A percentile compares a stretch with the other conserved stretches of the same genome.
phyloP scores from a whole-genome alignment of 2,113 vertebrate species.

The Xyrauchen texanus region DNA sequence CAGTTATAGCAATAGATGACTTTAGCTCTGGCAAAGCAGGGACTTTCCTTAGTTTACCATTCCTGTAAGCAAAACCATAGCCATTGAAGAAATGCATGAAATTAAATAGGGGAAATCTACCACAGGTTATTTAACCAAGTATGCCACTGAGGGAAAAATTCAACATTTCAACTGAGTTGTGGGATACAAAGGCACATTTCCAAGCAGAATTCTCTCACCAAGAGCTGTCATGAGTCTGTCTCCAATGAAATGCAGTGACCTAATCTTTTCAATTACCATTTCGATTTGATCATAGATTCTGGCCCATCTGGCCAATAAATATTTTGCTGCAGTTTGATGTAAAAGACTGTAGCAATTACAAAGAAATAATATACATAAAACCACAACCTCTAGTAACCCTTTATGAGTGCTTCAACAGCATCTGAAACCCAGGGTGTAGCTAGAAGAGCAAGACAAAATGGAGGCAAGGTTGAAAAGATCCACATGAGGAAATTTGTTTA shows the following conservation, averaged over 20 bases:
- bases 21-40: neutral
- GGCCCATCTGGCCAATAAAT: no score
- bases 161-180: no score
- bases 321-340: no score
- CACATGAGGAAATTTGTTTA: conserved; percentile 1
- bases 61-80: conserved; percentile 2
- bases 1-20: neutral
- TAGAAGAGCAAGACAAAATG: neutral
- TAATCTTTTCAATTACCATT: no score
- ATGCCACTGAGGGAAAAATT: no score
- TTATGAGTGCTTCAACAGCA: neutral
- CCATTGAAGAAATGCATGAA: neutral
- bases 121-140: neutral
- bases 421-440: neutral
- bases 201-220: no score
- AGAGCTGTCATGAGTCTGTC: no score
- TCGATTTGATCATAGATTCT: no score
- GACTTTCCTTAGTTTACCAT: neutral
- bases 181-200: neutral
- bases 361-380: neutral
- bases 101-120: neutral
- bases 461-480: neutral
- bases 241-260: no score
- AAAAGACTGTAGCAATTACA: no score
- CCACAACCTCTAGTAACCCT: neutral